Evolutionary conservation across 2,797 vertebrate species (phyloP).

Genomic region (Xiphorhynchus erythropygius): DNA sequence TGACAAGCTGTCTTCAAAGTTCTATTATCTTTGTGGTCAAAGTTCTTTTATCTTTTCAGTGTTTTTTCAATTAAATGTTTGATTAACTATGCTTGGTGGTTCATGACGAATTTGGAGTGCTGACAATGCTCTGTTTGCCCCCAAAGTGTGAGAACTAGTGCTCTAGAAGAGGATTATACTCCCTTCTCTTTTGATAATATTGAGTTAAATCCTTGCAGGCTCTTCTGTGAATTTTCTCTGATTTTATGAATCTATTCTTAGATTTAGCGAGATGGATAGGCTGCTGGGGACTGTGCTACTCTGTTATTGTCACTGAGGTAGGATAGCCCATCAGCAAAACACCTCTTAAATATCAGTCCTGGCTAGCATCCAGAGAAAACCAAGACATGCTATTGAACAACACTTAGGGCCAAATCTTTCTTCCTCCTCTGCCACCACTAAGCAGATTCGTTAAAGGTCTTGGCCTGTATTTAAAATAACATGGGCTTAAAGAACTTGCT

Average conservation of each 20-base stretch:
- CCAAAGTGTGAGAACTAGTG: conserved; percentile 42
- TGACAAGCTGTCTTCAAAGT: background rate
- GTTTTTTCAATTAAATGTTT: conserved; percentile 31
- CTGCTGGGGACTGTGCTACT: conserved; percentile 61
- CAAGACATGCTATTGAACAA: conserved; percentile 76
- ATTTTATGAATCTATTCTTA: conserved; percentile 73
- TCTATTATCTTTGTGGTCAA: background rate
- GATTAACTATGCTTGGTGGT: conserved; percentile 43
- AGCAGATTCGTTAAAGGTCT: conserved; percentile 77
- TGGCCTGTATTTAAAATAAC: conserved; percentile 77
- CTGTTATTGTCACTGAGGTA: conserved; percentile 73
- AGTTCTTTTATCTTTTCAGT: background rate
- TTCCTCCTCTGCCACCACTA: conserved; percentile 71
- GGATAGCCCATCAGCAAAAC: conserved; percentile 76
- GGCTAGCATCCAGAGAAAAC: conserved; percentile 75
- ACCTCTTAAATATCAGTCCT: conserved; percentile 77
- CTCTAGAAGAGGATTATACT: conserved; percentile 16
- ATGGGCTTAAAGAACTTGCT: conserved; percentile 73
- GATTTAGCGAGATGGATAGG: conserved; percentile 71
- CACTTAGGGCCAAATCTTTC: conserved; percentile 77
- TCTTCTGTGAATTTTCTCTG: conserved; percentile 60
- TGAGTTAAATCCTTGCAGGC: conserved; percentile 28
- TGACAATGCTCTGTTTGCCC: conserved; percentile 50
- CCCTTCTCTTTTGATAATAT: conserved; percentile 31
- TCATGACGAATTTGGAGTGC: conserved; percentile 1